Percentiles rank a stretch among this genome's conserved stretches.
These are phyloP conservation scores for Melanogrammus aeglefinus DNA, from an alignment of 2,797 vertebrate species.

Conservation along the genomic window DNA sequence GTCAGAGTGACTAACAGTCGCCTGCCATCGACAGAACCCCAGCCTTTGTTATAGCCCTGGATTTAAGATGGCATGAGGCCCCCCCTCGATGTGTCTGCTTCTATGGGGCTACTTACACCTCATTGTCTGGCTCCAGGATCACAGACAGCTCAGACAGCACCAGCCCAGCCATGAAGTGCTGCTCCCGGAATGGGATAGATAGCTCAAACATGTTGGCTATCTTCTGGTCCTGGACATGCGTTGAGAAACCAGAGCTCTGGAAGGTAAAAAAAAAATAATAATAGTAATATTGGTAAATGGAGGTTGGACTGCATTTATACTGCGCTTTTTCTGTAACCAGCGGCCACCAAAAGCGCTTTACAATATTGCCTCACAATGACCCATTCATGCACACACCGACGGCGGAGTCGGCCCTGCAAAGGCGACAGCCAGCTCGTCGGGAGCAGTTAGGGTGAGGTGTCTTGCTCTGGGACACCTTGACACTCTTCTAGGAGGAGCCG, in stretches of 20 bases:
- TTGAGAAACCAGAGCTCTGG: conserved; percentile 98
- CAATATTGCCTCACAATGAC: too few relatives aligned
- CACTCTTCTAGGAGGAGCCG: too few relatives aligned
- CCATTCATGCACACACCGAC: too few relatives aligned
- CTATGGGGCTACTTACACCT: conserved; percentile 78
- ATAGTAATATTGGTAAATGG: neutral
- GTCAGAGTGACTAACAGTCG: neutral
- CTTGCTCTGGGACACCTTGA: too few relatives aligned
- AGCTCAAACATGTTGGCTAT: conserved; percentile 99
- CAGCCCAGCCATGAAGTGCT: conserved; percentile 93
- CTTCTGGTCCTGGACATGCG: conserved; percentile 96
- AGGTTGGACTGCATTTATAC: too few relatives aligned
- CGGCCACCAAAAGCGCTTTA: too few relatives aligned
- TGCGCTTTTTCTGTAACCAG: too few relatives aligned
- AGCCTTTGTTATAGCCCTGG: neutral
- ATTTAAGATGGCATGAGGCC: neutral
- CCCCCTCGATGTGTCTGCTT: too few relatives aligned
- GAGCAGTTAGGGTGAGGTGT: too few relatives aligned
- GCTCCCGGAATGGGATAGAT: conserved; percentile 95
- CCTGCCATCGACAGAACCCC: too few relatives aligned
- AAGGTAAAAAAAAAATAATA: neutral
- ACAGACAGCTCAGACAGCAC: conserved; percentile 91
- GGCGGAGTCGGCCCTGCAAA: too few relatives aligned
- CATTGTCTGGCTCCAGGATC: conserved; percentile 94
- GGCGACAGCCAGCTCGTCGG: too few relatives aligned